A percentile compares a stretch with the other conserved stretches of the same genome.
Conservation (phyloP, 2,113 vertebrate genomes). For the Chloroceryle aenea region DNA sequence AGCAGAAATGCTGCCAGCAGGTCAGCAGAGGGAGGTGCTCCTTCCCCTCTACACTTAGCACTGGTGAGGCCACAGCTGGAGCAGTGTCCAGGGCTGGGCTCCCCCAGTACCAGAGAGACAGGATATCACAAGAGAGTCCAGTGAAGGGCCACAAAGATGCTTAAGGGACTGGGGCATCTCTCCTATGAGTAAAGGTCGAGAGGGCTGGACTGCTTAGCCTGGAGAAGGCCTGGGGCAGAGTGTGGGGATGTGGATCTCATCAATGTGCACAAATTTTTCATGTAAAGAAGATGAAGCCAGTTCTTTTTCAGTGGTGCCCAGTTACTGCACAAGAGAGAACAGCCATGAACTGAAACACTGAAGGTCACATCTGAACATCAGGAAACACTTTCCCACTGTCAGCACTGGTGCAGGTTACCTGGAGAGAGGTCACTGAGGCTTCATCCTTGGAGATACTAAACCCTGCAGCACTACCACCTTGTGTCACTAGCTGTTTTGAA, state of each 20-base stretch:
- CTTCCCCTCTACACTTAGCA: too few relatives aligned
- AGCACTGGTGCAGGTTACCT: background rate
- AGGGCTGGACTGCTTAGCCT: background rate
- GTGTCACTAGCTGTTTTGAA: background rate
- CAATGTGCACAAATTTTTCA: background rate
- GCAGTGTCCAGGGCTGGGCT: background rate
- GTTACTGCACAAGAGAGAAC: background rate
- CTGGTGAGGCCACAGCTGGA: background rate
- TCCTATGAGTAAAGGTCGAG: background rate
- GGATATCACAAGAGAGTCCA: background rate
- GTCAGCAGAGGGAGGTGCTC: fast-evolving
- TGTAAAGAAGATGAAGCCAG: background rate
- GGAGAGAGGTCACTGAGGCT: background rate
- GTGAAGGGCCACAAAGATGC: background rate
- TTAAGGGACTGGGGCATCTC: background rate
- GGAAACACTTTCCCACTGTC: background rate
- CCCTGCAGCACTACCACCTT: background rate
- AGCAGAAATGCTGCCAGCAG: background rate
- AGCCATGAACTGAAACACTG: background rate
- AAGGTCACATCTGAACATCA: background rate
- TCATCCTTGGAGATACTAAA: background rate
- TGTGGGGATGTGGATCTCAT: background rate
- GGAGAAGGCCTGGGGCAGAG: too few relatives aligned
- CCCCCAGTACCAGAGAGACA: background rate
- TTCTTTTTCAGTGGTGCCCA: background rate